These are phyloP conservation scores for Morpho helenor DNA, from an alignment of 2,888 invertebrate genomes.

Conservation along the genomic window DNA sequence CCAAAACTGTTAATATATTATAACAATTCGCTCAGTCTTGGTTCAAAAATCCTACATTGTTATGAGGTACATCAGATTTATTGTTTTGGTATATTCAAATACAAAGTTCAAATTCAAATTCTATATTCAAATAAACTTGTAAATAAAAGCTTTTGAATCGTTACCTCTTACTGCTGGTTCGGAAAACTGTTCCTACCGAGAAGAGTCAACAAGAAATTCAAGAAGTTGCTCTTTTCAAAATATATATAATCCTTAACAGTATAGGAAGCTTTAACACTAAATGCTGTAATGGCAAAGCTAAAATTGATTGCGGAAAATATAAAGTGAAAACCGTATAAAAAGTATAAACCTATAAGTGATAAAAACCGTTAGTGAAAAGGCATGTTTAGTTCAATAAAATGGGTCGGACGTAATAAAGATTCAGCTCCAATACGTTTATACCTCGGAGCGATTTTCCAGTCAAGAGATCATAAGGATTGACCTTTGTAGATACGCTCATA, in stretches of 20 bases:
- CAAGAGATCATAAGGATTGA: background rate
- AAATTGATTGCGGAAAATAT: background rate
- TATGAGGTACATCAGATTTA: too few species aligned
- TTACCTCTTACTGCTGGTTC: too few species aligned
- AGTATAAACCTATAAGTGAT: background rate
- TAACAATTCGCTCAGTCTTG: too few species aligned
- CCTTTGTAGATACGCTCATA: background rate
- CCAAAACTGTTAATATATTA: too few species aligned
- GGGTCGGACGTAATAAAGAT: conserved; percentile 1
- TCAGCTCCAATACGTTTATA: background rate
- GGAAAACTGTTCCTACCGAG: too few species aligned
- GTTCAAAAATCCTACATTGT: too few species aligned
- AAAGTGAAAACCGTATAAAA: background rate
- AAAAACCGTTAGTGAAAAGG: background rate
- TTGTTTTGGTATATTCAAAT: too few species aligned
- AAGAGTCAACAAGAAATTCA: too few species aligned
- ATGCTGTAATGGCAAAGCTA: background rate
- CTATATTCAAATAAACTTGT: too few species aligned
- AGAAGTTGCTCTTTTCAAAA: too few species aligned
- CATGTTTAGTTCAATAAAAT: background rate
- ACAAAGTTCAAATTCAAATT: too few species aligned
- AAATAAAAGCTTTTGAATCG: too few species aligned
- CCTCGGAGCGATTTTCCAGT: conserved; percentile 1
- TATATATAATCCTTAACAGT: background rate
- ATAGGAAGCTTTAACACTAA: background rate